Percentiles rank a stretch among this genome's conserved stretches.
Conservation (phyloP, 2,888 invertebrate genomes). For the Pecten maximus region DNA sequence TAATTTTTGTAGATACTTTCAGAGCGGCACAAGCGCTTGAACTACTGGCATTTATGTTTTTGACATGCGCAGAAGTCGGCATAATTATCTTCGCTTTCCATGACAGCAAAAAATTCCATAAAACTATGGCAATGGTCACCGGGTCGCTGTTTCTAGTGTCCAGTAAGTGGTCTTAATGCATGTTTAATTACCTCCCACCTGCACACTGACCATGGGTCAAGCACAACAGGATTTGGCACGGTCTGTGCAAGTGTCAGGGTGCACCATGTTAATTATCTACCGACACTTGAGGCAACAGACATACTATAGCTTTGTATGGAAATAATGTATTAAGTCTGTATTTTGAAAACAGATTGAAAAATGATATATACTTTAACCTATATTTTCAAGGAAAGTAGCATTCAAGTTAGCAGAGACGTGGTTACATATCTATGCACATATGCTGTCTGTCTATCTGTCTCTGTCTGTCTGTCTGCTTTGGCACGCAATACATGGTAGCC, state of each 20-base stretch:
- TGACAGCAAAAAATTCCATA: conserved; percentile 13
- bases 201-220: background rate
- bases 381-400: no score
- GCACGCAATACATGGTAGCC: no score
- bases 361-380: no score
- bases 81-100: background rate
- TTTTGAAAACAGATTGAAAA: no score
- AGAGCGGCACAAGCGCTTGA: background rate
- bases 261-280: background rate
- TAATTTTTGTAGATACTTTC: background rate
- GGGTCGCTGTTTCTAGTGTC: background rate
- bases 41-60: background rate
- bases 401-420: no score
- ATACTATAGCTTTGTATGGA: no score
- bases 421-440: no score
- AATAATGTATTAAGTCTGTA: no score
- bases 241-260: background rate
- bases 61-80: background rate
- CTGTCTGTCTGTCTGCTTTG: no score
- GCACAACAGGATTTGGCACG: background rate
- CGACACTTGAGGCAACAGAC: no score
- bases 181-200: conserved; percentile 26
- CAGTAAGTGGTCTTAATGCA: background rate
- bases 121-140: background rate
- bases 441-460: no score